phyloP scores from a whole-genome alignment of 2,888 invertebrate species.

The Capitulum mitella region DNA sequence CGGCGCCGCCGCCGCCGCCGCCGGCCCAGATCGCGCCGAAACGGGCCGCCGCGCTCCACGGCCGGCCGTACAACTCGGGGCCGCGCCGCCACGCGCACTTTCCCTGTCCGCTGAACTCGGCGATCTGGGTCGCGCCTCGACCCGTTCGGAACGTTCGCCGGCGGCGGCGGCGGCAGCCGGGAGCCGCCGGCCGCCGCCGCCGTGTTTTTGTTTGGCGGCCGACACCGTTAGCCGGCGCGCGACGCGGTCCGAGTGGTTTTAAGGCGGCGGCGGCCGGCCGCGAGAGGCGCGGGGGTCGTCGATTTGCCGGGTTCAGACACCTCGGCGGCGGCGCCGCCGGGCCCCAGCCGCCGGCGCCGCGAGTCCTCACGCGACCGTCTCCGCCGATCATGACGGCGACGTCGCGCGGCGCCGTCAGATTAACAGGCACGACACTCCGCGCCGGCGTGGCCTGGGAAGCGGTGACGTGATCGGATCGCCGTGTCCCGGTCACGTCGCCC shows the following conservation, averaged over 20 bases:
- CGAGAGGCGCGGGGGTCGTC: background rate
- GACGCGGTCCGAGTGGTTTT: background rate
- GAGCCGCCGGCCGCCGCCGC: background rate
- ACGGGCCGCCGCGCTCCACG: background rate
- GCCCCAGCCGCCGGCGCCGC: background rate
- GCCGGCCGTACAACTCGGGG: background rate
- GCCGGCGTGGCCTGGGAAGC: no score
- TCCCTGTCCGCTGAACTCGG: background rate
- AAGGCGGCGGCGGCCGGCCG: background rate
- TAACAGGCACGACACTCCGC: no score
- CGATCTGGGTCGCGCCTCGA: background rate
- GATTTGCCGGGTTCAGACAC: background rate
- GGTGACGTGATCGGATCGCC: no score
- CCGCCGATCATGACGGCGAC: no score
- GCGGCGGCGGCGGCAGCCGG: background rate
- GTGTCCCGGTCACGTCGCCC: background rate
- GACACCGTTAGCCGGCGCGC: constrained; percentile 39
- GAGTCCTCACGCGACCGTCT: background rate
- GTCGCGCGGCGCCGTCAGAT: no score
- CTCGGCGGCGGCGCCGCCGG: background rate
- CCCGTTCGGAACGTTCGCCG: no score
- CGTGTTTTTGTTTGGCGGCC: constrained; percentile 37
- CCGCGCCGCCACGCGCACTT: background rate
- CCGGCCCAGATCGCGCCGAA: background rate
- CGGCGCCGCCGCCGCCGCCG: background rate